These are phyloP conservation scores for Acropternis orthonyx DNA, from an alignment of 2,797 vertebrate genomes.

Conservation along the genomic window DNA sequence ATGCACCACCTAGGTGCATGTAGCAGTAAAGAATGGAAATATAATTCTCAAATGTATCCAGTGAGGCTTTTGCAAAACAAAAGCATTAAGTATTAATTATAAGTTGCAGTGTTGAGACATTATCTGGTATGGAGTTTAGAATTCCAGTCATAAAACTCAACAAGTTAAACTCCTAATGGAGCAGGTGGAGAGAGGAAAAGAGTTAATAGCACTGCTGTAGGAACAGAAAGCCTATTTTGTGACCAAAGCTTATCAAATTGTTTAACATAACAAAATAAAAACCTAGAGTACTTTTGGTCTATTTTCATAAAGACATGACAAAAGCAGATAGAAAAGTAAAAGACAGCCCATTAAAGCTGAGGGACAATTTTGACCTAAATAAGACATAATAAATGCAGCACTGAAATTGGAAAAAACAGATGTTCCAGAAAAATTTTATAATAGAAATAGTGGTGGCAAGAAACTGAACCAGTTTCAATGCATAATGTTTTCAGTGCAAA, in stretches of 20 bases:
- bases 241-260: neutral
- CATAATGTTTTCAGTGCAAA: neutral
- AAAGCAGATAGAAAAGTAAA: neutral
- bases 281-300: neutral
- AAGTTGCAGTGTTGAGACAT: slow-evolving; percentile 54
- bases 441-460: neutral
- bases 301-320: neutral
- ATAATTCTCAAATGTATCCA: slow-evolving; percentile 27
- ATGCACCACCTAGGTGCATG: slow-evolving; percentile 41
- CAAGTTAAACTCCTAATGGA: slow-evolving; percentile 21
- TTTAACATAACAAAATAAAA: neutral
- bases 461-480: neutral
- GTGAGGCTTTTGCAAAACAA: slow-evolving; percentile 31
- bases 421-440: neutral
- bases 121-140: slow-evolving; percentile 38
- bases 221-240: neutral
- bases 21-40: slow-evolving; percentile 60
- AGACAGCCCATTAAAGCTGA: neutral
- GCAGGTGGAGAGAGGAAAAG: neutral
- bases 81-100: slow-evolving; percentile 68
- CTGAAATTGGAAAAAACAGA: neutral
- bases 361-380: neutral
- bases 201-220: neutral
- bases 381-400: neutral
- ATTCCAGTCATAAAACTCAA: slow-evolving; percentile 35